Conservation (phyloP, 2,888 invertebrate species). For the Erebia palarica region DNA sequence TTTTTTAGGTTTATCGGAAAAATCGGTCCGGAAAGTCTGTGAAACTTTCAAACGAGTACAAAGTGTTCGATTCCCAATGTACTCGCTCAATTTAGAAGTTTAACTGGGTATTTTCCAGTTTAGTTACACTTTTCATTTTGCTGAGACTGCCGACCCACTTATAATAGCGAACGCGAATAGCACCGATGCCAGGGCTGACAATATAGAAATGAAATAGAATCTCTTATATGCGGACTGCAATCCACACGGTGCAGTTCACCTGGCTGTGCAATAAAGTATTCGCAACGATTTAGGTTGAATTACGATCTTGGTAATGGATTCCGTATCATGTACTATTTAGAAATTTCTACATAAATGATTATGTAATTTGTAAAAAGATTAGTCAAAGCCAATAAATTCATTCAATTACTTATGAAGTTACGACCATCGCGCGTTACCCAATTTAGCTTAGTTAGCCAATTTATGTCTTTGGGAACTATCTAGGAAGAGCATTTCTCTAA, state of each 20-base stretch:
- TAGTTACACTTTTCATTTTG: conserved; percentile 44
- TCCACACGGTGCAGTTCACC: conserved; percentile 42
- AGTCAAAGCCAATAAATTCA: no score
- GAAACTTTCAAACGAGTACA: conserved; percentile 18
- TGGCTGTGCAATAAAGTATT: conserved; percentile 31
- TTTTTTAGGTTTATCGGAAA: background rate
- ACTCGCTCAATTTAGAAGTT: conserved; percentile 28
- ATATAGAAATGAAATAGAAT: conserved; percentile 60
- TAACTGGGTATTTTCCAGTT: conserved; percentile 39
- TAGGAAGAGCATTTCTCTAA: no score
- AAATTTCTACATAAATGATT: background rate
- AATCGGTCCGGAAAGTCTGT: background rate
- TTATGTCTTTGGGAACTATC: no score
- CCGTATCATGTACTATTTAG: background rate
- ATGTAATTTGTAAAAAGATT: no score
- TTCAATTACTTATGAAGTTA: no score
- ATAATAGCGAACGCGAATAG: conserved; percentile 52
- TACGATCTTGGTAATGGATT: background rate
- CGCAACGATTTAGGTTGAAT: conserved; percentile 2
- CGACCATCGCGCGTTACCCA: no score
- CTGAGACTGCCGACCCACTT: conserved; percentile 54
- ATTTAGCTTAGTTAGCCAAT: no score
- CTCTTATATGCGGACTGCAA: conserved; percentile 53
- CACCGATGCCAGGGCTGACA: conserved; percentile 50
- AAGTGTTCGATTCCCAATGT: conserved; percentile 20